Percentiles rank a stretch among this genome's conserved stretches.
Conservation (phyloP, 2,888 invertebrate species). For the Drosophila putrida region DNA sequence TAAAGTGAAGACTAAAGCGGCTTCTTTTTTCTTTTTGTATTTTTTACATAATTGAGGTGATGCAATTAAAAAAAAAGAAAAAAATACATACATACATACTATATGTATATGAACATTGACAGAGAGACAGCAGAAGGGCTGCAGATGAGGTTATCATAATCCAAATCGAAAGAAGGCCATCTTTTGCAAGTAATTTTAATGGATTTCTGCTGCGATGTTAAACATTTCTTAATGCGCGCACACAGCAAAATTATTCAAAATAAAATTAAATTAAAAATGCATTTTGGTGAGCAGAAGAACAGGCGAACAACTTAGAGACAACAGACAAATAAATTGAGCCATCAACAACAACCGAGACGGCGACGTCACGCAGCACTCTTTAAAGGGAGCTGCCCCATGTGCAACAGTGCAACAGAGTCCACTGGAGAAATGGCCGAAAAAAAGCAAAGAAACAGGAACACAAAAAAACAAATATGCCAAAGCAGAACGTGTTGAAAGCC, state of each 20-base stretch:
- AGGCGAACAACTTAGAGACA: conserved; percentile 24
- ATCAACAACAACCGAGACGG: conserved; percentile 52
- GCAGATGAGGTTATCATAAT: conserved; percentile 44
- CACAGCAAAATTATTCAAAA: conserved; percentile 61
- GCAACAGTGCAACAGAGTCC: conserved; percentile 14
- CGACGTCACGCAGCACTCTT: conserved; percentile 64
- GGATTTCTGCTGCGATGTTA: conserved; percentile 57
- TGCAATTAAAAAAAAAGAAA: conserved; percentile 59
- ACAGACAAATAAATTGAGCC: conserved; percentile 73
- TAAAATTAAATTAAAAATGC: conserved; percentile 77
- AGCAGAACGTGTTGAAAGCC: conserved; percentile 75
- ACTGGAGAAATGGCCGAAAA: conserved; percentile 62
- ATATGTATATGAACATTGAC: neutral
- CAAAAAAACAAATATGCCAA: conserved; percentile 31
- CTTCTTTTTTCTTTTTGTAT: conserved; percentile 9
- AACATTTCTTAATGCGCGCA: conserved; percentile 62
- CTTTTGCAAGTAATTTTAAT: conserved; percentile 60
- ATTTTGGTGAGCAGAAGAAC: conserved; percentile 47
- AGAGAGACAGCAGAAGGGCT: neutral
- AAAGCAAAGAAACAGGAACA: conserved; percentile 9
- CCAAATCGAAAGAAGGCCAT: conserved; percentile 65
- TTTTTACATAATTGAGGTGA: conserved; percentile 68
- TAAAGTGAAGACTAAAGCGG: conserved; percentile 39
- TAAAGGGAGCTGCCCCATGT: conserved; percentile 37
- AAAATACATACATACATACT: too few species aligned